Conservation (phyloP, 2,113 vertebrate species). For the Silurus asotus region DNA sequence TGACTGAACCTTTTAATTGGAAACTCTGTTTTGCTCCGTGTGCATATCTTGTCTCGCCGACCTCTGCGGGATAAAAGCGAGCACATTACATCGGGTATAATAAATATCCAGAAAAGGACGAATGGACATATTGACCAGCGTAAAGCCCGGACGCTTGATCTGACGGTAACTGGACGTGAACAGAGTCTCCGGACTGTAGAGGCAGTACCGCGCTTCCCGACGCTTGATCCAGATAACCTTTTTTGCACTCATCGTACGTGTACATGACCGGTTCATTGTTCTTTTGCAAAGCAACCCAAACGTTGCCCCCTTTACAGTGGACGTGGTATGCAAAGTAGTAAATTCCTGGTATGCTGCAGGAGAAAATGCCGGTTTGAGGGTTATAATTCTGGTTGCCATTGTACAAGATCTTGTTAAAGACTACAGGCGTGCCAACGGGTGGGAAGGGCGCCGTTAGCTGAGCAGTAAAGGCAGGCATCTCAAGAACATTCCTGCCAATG, state of each 20-base stretch:
- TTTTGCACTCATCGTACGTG: constrained; percentile 96
- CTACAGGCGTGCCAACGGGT: constrained; percentile 84
- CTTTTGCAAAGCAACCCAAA: constrained; percentile 95
- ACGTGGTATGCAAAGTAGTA: constrained; percentile 97
- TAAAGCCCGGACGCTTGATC: constrained; percentile 97
- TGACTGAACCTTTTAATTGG: not conserved
- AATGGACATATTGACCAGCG: constrained; percentile 93
- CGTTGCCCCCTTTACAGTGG: constrained; percentile 93
- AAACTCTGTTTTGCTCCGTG: not conserved
- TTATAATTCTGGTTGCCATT: constrained; percentile 95
- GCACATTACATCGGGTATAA: constrained; percentile 88
- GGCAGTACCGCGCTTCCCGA: constrained; percentile 92
- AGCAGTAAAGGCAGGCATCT: constrained; percentile 92
- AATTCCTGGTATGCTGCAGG: constrained; percentile 89
- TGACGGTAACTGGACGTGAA: constrained; percentile 91
- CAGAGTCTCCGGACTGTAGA: constrained; percentile 83
- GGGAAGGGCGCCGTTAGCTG: constrained; percentile 92
- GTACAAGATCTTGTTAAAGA: constrained; percentile 94
- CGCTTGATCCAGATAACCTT: constrained; percentile 94
- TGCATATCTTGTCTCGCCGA: not conserved
- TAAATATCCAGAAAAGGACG: constrained; percentile 96
- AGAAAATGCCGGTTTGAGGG: constrained; percentile 90
- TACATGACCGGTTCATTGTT: constrained; percentile 97
- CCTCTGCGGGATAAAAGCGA: constrained; percentile 9
- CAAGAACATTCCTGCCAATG: constrained; percentile 61